Evolutionary conservation across 30 jellyfish, hydroid and myxozoan genomes (phyloP), one percentile per base, ranked within the genome.

Genomic region (Cassiopea andromeda): DNA sequence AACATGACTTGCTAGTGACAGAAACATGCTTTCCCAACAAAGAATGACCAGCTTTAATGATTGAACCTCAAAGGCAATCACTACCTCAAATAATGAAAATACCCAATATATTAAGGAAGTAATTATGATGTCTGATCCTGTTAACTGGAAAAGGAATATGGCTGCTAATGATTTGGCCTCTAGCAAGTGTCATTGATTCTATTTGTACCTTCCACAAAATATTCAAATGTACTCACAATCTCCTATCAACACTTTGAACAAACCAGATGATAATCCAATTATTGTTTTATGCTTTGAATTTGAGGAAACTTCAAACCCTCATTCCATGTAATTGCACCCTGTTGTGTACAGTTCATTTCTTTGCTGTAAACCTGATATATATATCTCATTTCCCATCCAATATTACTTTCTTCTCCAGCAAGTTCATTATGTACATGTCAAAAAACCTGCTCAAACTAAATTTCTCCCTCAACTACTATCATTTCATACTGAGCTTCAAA

Each of bases 151-250:
- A n/a, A n/a, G n/a, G n/a, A n/a, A n/a, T n/a, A n/a, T n/a, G n/a
- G n/a, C n/a, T n/a, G n/a, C n/a, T n/a, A n/a, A n/a, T n/a, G n/a
- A n/a, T n/a, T 50, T 50, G 64, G 64, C 64, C 9, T 50, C 9
- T 5, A 61, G 73, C 73, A 61, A 61, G 73, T 17, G 17, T 49
- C 46, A 48, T 66, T 54, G 66, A 17, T 15, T 6, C 75, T 49
- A 47, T n/a, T 19, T 83, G 48, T 64, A 44, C 16, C 44, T 3
- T 2, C 59, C 82, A 67, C 83, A 83, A 83, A 83, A 70, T 83
- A 49, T 27, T 27, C 73, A 74, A 86, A 77, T 57, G 94, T 86
- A 86, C 94, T 86, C 94, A 86, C 94, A 78, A 60, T 86, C 76
- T 1, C 17, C 1, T 7, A 44, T 86, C 49, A 85, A 54, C 82